phyloP scores from a whole-genome alignment of 1,140 invertebrate genomes.

The Parasteatoda tepidariorum region DNA sequence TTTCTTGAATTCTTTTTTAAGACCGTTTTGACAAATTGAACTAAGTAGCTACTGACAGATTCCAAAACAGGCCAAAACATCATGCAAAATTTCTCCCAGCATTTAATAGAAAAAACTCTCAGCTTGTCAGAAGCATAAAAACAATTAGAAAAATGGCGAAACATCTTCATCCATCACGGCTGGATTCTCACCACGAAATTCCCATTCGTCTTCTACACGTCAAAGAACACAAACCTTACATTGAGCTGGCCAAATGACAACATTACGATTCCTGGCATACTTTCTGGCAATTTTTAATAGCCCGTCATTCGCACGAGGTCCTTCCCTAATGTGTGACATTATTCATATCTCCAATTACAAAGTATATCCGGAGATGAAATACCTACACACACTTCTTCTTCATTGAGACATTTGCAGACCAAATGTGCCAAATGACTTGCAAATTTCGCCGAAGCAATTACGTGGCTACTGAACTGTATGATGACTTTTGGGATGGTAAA shows the following conservation, averaged over 20 bases:
- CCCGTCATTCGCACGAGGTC: conserved; percentile 25
- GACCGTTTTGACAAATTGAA: too few relatives aligned
- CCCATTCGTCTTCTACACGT: conserved; percentile 35
- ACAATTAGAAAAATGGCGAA: background rate
- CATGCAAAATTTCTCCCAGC: too few relatives aligned
- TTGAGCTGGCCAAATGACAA: conserved; percentile 47
- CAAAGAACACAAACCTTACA: conserved; percentile 39
- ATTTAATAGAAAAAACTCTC: background rate
- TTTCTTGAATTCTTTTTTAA: too few relatives aligned
- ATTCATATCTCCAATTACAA: conserved; percentile 43
- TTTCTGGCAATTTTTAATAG: conserved; percentile 52
- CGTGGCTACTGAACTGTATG: conserved; percentile 44
- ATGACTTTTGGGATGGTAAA: background rate
- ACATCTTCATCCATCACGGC: conserved; percentile 28
- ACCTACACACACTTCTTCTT: background rate
- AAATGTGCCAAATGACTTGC: conserved; percentile 37
- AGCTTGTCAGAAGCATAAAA: background rate
- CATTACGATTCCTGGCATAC: conserved; percentile 54
- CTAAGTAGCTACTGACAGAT: too few relatives aligned
- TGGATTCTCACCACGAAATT: background rate
- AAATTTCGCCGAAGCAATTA: conserved; percentile 43
- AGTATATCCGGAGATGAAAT: conserved; percentile 17
- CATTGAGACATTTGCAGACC: conserved; percentile 48
- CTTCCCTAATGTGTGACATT: conserved; percentile 53
- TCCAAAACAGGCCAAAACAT: too few relatives aligned